Conservation (phyloP, 2,113 vertebrate species). For the Petromus typicus region DNA sequence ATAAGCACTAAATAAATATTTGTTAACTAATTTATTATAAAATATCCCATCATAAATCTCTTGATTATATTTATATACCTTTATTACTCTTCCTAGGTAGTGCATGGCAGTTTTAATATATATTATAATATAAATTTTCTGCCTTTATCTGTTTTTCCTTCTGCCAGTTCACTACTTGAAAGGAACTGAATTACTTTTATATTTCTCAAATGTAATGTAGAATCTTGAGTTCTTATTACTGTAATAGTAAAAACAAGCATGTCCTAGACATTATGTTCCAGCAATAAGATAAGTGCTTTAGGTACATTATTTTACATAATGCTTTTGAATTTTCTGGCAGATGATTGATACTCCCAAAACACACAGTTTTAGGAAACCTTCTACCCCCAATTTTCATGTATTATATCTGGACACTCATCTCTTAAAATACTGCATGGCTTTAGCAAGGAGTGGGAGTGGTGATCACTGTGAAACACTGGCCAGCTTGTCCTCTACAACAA, state of each 20-base stretch:
- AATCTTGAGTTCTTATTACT: not conserved
- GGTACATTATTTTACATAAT: not conserved
- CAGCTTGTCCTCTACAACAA: not conserved
- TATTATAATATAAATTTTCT: conserved; percentile 13
- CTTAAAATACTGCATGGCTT: not conserved
- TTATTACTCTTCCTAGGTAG: not conserved
- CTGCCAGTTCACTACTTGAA: not conserved
- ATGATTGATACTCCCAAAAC: not conserved
- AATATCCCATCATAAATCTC: not conserved
- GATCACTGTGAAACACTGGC: not conserved
- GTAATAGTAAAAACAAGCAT: conserved; percentile 1
- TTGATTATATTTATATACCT: not conserved
- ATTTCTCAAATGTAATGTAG: not conserved
- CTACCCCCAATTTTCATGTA: not conserved
- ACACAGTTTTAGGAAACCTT: not conserved
- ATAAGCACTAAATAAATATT: not conserved
- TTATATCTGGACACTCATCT: not conserved
- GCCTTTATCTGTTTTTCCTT: not conserved
- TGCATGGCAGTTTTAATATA: not conserved
- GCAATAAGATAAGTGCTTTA: not conserved
- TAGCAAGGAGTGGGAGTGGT: not conserved
- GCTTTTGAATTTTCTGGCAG: not conserved
- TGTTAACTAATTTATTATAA: conserved; percentile 31
- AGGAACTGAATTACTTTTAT: conserved; percentile 9
- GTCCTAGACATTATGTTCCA: conserved; percentile 1